Base-by-base conservation (phyloP, 2,888 invertebrate species). In the Minunthozetes semirufus region DNA sequence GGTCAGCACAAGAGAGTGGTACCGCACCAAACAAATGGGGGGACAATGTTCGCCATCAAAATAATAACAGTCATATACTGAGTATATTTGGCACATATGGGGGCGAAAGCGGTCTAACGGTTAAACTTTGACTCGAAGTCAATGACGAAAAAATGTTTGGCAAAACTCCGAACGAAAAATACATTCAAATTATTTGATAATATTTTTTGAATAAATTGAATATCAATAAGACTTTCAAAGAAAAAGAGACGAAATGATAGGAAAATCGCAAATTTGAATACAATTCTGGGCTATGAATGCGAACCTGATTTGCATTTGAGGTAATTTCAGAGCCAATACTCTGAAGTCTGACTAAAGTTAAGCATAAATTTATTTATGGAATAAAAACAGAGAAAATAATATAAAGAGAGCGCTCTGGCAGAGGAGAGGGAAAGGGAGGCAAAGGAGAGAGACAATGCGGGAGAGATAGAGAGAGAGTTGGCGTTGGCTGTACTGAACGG, bases 401-500 rank as follows among this genome's bases (percentile, higher is more conserved):
- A 38, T 61, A 59, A 33, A 25, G 42, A 13, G 72, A 48, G 25
- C 2, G 46, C 25, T 38, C 13, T 27, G 33, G 53, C 25, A 27
- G 53, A 29, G 68, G 68, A 50, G 70, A 74, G 56, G 74, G 75
- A 61, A 72, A 73, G 66, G 42, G 66, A 73, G 74, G 19, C 38
- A 33, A 29, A 68, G 61, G 61, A 61, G 61, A 61, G 61, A 61
- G 61, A 61, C 27, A 61, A 29, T 27, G 61, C 3, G 61, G 27
- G 61, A 61, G 61, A 61, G 61, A 53, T 13, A 53, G 53, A 53
- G 53, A 53, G 53, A 53, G 53, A 53, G 19, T 19, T 66, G 25
- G 71, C 3, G 71, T 66, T 72, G 13, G 50, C 13, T 29, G 42
- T 42, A 42, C 9, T 42, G 42, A 42, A 42, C 42, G 42, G 42